Evolutionary conservation across 2,113 vertebrate species (phyloP).

Genomic region (Micronycteris hirsuta): DNA sequence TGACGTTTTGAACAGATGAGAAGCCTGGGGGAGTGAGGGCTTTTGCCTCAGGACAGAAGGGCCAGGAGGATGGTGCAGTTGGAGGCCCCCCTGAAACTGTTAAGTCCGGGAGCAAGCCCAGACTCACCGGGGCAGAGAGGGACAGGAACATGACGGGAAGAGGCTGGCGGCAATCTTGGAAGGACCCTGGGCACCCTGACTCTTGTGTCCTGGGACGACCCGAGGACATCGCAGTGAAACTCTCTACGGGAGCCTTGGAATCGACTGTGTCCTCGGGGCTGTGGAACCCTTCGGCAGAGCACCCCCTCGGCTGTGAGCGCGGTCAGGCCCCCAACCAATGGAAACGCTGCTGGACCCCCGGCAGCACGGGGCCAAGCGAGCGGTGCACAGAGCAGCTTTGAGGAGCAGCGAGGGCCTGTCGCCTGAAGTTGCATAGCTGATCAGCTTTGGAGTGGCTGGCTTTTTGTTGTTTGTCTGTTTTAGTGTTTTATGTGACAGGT

Average conservation of each 20-base stretch:
- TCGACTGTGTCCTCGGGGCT: background rate
- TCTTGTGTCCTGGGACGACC: background rate
- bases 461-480: background rate
- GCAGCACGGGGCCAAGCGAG: conserved; percentile 51
- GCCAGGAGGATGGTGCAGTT: background rate
- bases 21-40: background rate
- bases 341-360: background rate
- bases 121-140: background rate
- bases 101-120: background rate
- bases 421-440: conserved; percentile 59
- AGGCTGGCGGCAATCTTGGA: background rate
- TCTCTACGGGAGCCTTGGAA: background rate
- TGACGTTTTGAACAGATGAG: background rate
- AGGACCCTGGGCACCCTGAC: background rate
- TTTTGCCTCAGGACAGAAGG: background rate
- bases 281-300: background rate
- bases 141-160: fast-evolving
- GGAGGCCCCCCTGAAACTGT: background rate
- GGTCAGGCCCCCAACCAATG: background rate
- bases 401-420: background rate
- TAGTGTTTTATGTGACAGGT: conserved; percentile 60
- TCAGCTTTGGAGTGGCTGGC: conserved; percentile 24
- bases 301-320: background rate
- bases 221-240: background rate
- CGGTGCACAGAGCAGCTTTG: background rate